A percentile compares a stretch with the other conserved stretches of the same genome.
These are phyloP conservation scores for Syritta pipiens DNA, from an alignment of 2,888 invertebrate genomes.

Conservation along the genomic window DNA sequence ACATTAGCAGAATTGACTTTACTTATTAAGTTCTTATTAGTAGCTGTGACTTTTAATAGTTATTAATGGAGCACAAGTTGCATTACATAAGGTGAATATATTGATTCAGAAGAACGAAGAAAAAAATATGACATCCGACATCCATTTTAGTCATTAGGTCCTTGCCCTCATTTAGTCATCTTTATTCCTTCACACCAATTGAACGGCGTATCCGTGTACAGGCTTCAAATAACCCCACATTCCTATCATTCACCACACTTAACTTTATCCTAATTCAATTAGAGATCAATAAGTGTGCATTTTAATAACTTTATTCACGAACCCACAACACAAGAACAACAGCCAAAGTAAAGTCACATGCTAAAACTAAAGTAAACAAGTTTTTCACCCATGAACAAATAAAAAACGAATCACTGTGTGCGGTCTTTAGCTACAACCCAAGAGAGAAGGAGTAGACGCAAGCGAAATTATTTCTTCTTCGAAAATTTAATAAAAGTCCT, in stretches of 20 bases:
- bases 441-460: too few species aligned
- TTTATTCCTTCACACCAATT: not conserved
- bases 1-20: too few species aligned
- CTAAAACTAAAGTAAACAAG: constrained; percentile 60
- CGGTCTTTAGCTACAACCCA: not conserved
- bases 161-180: constrained; percentile 9
- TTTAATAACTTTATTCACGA: constrained; percentile 37
- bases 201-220: not conserved
- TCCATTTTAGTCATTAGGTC: constrained; percentile 11
- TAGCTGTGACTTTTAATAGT: too few species aligned
- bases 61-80: too few species aligned
- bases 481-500: constrained; percentile 19
- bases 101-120: not conserved
- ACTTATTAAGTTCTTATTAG: too few species aligned
- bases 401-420: not conserved
- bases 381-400: constrained; percentile 38
- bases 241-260: not conserved
- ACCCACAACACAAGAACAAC: constrained; percentile 45
- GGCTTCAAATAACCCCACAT: not conserved
- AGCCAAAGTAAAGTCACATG: constrained; percentile 49
- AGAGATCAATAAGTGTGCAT: constrained; percentile 31
- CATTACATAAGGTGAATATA: constrained; percentile 14
- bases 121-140: not conserved
- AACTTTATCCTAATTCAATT: constrained; percentile 39
- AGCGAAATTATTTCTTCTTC: constrained; percentile 5